Percentiles rank a stretch among this genome's conserved stretches.
Evolutionary conservation across 2,888 invertebrate genomes (phyloP).

Genomic region (Bombyx huttoni): DNA sequence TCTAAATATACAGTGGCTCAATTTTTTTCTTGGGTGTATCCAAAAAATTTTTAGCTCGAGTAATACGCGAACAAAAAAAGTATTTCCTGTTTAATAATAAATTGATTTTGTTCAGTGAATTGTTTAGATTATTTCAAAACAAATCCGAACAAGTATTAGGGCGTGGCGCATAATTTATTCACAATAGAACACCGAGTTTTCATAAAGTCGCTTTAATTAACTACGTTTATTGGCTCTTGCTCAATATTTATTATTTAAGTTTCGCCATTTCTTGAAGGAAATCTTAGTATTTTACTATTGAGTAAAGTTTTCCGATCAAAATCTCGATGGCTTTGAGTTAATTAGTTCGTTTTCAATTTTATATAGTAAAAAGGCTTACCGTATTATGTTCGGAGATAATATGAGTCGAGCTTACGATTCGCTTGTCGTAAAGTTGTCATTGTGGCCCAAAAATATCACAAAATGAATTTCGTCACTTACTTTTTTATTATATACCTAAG

Average conservation of each 20-base stretch:
- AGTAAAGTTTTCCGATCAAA: background rate
- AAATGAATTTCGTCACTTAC: no score
- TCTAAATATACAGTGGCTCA: no score
- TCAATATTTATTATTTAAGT: background rate
- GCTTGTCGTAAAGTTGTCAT: no score
- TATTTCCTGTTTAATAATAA: background rate
- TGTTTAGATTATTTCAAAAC: background rate
- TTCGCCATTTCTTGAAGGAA: background rate
- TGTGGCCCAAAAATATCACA: no score
- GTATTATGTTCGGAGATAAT: no score
- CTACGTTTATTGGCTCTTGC: background rate
- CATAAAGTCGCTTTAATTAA: background rate
- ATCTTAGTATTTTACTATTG: background rate
- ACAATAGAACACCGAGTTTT: background rate
- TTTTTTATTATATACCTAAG: no score
- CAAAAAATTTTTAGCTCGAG: no score
- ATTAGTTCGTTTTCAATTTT: background rate
- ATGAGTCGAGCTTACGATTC: no score
- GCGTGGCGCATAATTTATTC: background rate
- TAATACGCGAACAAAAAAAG: background rate
- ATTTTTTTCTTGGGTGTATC: no score
- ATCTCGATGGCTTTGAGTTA: background rate
- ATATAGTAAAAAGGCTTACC: no score
- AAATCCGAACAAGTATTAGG: background rate
- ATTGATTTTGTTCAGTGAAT: background rate